These are phyloP conservation scores for Galerucella pusilla DNA, from an alignment of 2,888 invertebrate genomes.

Conservation along the genomic window DNA sequence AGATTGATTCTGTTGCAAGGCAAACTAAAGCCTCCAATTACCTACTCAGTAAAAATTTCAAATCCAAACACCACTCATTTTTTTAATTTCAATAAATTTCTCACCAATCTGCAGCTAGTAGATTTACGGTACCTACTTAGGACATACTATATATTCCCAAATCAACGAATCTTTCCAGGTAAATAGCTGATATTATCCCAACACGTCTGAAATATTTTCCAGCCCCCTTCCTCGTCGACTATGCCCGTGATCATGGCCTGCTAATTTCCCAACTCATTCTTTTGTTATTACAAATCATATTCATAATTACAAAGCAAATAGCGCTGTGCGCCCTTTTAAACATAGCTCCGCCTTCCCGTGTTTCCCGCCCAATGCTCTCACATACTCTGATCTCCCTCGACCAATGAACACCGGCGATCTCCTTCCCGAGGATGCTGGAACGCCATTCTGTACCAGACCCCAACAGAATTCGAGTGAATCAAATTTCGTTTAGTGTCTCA, in stretches of 20 bases:
- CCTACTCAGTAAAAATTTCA: no score
- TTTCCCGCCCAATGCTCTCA: constrained; percentile 46
- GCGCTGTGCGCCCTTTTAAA: constrained; percentile 53
- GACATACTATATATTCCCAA: no score
- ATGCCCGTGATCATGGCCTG: constrained; percentile 56
- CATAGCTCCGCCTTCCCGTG: constrained; percentile 48
- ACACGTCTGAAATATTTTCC: neutral
- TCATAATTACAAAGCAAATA: constrained; percentile 67
- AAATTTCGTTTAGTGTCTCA: constrained; percentile 50
- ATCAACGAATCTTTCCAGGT: neutral
- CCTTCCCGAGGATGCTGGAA: constrained; percentile 48
- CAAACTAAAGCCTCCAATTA: no score
- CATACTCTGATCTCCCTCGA: constrained; percentile 27
- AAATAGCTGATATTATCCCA: neutral
- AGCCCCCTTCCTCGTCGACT: neutral
- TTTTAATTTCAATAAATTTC: no score
- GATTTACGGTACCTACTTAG: no score
- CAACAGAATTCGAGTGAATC: constrained; percentile 47
- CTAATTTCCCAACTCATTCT: constrained; percentile 63
- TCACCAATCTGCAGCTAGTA: no score
- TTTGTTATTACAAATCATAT: constrained; percentile 66
- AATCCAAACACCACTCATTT: no score
- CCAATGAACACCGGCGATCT: constrained; percentile 51
- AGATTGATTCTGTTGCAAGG: no score
- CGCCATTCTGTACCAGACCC: constrained; percentile 55